Evolutionary conservation across 2,888 invertebrate species (phyloP).

Genomic region (Pollenia griseotomentosa): DNA sequence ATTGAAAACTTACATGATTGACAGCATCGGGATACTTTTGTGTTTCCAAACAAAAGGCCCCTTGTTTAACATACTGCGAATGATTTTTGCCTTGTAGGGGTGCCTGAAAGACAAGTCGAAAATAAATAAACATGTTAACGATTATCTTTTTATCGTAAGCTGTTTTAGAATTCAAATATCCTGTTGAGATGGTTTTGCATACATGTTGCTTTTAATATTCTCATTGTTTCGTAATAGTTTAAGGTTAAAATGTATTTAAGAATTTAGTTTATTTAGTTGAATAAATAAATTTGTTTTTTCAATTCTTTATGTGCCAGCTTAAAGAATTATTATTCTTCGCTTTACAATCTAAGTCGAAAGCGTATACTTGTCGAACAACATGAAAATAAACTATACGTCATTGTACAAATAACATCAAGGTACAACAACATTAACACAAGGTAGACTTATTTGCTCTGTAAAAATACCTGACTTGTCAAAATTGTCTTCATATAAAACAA

Average conservation of each 20-base stretch:
- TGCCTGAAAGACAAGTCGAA: constrained; percentile 66
- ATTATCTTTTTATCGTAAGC: background rate
- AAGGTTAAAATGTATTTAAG: background rate
- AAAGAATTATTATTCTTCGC: too few relatives aligned
- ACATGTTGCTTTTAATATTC: background rate
- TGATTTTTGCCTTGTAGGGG: constrained; percentile 89
- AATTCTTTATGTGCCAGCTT: too few relatives aligned
- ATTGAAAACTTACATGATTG: constrained; percentile 88
- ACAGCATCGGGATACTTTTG: constrained; percentile 97
- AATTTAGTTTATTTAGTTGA: too few relatives aligned
- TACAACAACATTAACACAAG: too few relatives aligned
- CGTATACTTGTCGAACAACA: too few relatives aligned
- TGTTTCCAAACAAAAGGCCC: constrained; percentile 94
- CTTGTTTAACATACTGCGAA: constrained; percentile 89
- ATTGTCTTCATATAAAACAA: too few relatives aligned
- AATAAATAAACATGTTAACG: constrained; percentile 17
- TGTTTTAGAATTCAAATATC: background rate
- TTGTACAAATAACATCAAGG: too few relatives aligned
- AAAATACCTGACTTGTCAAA: too few relatives aligned
- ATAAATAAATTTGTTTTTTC: too few relatives aligned
- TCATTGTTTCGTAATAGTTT: background rate
- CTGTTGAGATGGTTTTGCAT: background rate
- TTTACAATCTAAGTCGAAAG: too few relatives aligned
- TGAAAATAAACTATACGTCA: too few relatives aligned
- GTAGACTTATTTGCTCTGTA: too few relatives aligned